Conservation (phyloP, 2,888 invertebrate species). For the Drosophila niveifrons region DNA sequence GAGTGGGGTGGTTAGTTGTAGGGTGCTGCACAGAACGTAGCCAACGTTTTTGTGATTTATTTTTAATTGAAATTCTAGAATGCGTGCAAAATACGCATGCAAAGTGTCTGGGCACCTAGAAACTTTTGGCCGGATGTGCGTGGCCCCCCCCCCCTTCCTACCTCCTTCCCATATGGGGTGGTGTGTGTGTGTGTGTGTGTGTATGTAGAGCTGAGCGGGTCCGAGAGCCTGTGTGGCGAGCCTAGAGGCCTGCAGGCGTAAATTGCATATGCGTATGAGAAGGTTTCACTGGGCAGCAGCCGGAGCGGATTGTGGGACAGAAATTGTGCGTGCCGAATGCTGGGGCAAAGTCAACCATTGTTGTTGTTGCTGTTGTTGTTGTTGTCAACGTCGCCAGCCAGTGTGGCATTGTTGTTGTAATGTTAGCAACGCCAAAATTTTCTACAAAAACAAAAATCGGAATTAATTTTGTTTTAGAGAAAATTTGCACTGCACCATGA, state of each 20-base stretch:
- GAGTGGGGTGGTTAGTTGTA: background rate
- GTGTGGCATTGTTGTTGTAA: constrained; percentile 52
- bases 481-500: constrained; percentile 79
- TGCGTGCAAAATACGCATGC: constrained; percentile 84
- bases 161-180: background rate
- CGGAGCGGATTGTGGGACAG: constrained; percentile 51
- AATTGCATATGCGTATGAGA: constrained; percentile 74
- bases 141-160: background rate
- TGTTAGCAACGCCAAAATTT: constrained; percentile 76
- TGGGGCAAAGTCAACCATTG: constrained; percentile 75
- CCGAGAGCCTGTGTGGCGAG: constrained; percentile 33
- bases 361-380: constrained; percentile 31
- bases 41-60: constrained; percentile 85
- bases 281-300: constrained; percentile 11
- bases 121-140: constrained; percentile 68
- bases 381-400: constrained; percentile 4
- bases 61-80: constrained; percentile 86
- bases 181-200: constrained; percentile 8
- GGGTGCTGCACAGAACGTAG: constrained; percentile 39
- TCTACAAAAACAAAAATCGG: constrained; percentile 82
- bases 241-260: constrained; percentile 76
- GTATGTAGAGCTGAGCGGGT: constrained; percentile 48
- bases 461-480: constrained; percentile 85
- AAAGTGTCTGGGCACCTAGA: constrained; percentile 82
- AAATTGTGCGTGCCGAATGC: constrained; percentile 67